Conservation (phyloP, 1,140 invertebrate species). For the Drosophila tsacasi region DNA sequence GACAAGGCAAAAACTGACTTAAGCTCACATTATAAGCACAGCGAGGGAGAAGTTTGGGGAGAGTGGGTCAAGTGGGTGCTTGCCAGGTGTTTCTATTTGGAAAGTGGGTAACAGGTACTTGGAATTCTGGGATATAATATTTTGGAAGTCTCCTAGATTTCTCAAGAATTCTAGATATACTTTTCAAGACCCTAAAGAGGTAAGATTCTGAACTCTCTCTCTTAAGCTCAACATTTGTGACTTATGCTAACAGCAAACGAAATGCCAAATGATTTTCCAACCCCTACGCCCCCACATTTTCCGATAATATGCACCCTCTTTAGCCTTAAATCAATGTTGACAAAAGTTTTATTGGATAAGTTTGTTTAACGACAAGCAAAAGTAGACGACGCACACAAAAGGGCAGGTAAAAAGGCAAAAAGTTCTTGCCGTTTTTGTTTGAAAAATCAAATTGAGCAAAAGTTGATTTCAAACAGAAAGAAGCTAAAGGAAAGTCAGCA, state of each 20-base stretch:
- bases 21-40: slow-evolving; percentile 58
- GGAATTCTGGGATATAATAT: background rate
- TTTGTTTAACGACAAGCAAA: slow-evolving; percentile 83
- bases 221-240: slow-evolving; percentile 24
- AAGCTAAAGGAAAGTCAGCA: slow-evolving; percentile 22
- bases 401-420: slow-evolving; percentile 76
- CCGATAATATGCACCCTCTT: slow-evolving; percentile 73
- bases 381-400: slow-evolving; percentile 47
- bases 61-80: slow-evolving; percentile 19
- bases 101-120: background rate
- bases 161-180: no score
- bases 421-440: slow-evolving; percentile 56
- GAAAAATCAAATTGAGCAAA: slow-evolving; percentile 83
- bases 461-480: slow-evolving; percentile 62
- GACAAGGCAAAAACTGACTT: slow-evolving; percentile 52
- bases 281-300: slow-evolving; percentile 12
- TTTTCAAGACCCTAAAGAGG: background rate
- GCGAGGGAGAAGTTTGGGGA: slow-evolving; percentile 5
- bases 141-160: background rate
- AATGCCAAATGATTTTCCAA: slow-evolving; percentile 49
- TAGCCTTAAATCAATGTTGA: slow-evolving; percentile 85
- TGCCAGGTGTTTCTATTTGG: slow-evolving; percentile 9
- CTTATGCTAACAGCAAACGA: slow-evolving; percentile 46
- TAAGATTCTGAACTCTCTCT: background rate
- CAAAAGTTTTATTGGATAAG: slow-evolving; percentile 85